Conservation (phyloP, 2,113 vertebrate genomes). For the Coptodon rendalli region DNA sequence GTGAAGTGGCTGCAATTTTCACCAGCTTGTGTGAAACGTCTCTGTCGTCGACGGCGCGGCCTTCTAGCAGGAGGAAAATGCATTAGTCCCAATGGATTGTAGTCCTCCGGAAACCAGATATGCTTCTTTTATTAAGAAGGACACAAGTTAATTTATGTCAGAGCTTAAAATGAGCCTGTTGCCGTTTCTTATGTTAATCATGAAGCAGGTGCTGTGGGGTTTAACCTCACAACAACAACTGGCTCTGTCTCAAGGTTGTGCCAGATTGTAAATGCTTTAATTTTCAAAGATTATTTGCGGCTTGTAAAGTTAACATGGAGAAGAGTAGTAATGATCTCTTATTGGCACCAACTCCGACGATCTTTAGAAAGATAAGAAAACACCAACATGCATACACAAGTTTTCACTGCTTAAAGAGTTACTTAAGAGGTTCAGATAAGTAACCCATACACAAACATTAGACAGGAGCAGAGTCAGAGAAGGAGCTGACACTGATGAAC, state of each 20-base stretch:
- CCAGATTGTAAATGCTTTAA: not conserved
- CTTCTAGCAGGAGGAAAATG: slow-evolving; percentile 68
- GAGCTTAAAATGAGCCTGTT: slow-evolving; percentile 60
- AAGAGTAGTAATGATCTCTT: slow-evolving; percentile 2
- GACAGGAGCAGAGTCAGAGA: slow-evolving; percentile 19
- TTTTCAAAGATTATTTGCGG: not conserved
- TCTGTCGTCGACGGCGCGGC: slow-evolving; percentile 17
- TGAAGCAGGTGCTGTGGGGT: slow-evolving; percentile 59
- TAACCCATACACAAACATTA: not conserved
- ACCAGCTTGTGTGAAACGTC: slow-evolving; percentile 47
- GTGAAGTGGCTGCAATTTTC: slow-evolving; percentile 54
- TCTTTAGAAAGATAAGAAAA: not conserved
- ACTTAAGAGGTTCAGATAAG: not conserved
- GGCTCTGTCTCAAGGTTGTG: not conserved
- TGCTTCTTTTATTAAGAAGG: slow-evolving; percentile 61
- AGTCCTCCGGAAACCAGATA: slow-evolving; percentile 65
- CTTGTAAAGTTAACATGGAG: slow-evolving; percentile 3
- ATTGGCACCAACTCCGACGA: not conserved
- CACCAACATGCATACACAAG: slow-evolving; percentile 21
- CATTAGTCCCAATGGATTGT: slow-evolving; percentile 57
- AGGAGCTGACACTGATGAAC: slow-evolving; percentile 49
- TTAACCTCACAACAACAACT: slow-evolving; percentile 11
- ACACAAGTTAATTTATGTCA: slow-evolving; percentile 69
- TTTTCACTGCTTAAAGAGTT: not conserved
- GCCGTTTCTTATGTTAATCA: slow-evolving; percentile 55